Evolutionary conservation across 2,888 invertebrate species (phyloP).

Genomic region (Melinaea menophilus): DNA sequence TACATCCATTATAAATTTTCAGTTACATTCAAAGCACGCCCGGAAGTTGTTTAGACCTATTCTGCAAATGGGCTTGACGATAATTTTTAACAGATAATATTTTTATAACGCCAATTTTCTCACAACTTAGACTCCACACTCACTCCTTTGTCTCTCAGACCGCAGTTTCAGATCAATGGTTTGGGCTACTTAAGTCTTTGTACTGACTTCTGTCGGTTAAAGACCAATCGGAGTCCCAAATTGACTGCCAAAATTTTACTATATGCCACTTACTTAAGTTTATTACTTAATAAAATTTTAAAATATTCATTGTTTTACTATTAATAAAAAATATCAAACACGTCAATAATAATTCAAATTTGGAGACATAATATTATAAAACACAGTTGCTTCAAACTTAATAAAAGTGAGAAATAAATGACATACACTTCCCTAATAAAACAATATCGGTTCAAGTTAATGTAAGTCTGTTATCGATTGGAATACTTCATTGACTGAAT

Average conservation of each 20-base stretch:
- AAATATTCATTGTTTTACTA: background rate
- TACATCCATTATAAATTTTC: too few relatives aligned
- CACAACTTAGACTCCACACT: slow-evolving; percentile 32
- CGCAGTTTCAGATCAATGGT: slow-evolving; percentile 51
- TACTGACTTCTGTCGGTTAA: slow-evolving; percentile 40
- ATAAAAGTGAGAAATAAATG: background rate
- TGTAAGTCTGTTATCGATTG: background rate
- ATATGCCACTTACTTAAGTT: slow-evolving; percentile 15
- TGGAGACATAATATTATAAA: too few relatives aligned
- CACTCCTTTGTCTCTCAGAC: slow-evolving; percentile 40
- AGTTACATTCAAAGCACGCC: too few relatives aligned
- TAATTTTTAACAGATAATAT: background rate
- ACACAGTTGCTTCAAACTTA: background rate
- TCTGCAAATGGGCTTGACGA: background rate
- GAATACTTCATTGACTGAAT: background rate
- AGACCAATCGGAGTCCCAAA: slow-evolving; percentile 35
- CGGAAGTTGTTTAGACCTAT: background rate
- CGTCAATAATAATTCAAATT: too few relatives aligned
- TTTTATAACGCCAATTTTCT: slow-evolving; percentile 4
- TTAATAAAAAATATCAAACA: too few relatives aligned
- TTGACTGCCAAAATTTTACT: slow-evolving; percentile 27
- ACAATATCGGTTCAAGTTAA: background rate
- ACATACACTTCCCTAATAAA: background rate
- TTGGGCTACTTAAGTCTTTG: slow-evolving; percentile 56
- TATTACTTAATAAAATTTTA: background rate